A percentile compares a stretch with the other conserved stretches of the same genome.
phyloP scores from a whole-genome alignment of 2,888 invertebrate genomes.

The Horisme vitalbata region DNA sequence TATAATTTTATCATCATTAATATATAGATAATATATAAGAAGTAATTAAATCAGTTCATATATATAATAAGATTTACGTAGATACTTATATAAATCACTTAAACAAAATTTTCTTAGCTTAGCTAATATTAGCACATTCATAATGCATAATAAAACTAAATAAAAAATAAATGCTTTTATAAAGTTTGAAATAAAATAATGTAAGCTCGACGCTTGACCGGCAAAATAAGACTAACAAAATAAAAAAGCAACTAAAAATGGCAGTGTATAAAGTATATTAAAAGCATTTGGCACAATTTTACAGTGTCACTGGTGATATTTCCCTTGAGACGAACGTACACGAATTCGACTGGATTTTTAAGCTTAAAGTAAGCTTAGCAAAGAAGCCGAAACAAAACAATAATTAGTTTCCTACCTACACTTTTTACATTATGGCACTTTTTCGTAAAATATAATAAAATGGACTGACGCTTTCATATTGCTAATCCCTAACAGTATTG shows the following conservation, averaged over 20 bases:
- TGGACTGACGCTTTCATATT: constrained; percentile 32
- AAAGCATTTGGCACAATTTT: constrained; percentile 22
- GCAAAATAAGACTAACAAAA: constrained; percentile 25
- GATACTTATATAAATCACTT: too few species aligned
- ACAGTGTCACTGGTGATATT: too few species aligned
- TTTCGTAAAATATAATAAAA: constrained; percentile 35
- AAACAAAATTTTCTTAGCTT: constrained; percentile 41
- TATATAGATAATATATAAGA: constrained; percentile 14
- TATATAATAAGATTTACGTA: too few species aligned
- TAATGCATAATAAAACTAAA: constrained; percentile 15
- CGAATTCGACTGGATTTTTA: not conserved
- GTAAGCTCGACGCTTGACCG: constrained; percentile 13
- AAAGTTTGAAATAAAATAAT: not conserved
- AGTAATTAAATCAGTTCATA: constrained; percentile 18
- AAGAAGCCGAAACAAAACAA: constrained; percentile 36
- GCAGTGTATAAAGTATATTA: constrained; percentile 41
- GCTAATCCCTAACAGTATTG: constrained; percentile 36
- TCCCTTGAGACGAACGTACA: too few species aligned
- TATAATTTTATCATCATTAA: constrained; percentile 9
- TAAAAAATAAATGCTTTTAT: constrained; percentile 10
- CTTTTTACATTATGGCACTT: constrained; percentile 48
- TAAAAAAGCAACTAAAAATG: constrained; percentile 32
- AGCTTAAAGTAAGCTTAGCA: constrained; percentile 19
- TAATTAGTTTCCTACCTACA: constrained; percentile 62
- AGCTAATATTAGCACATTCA: constrained; percentile 35